Percentiles rank a stretch among this genome's conserved stretches.
phyloP scores from a whole-genome alignment of 2,113 vertebrate species.

The Colaptes auratus region DNA sequence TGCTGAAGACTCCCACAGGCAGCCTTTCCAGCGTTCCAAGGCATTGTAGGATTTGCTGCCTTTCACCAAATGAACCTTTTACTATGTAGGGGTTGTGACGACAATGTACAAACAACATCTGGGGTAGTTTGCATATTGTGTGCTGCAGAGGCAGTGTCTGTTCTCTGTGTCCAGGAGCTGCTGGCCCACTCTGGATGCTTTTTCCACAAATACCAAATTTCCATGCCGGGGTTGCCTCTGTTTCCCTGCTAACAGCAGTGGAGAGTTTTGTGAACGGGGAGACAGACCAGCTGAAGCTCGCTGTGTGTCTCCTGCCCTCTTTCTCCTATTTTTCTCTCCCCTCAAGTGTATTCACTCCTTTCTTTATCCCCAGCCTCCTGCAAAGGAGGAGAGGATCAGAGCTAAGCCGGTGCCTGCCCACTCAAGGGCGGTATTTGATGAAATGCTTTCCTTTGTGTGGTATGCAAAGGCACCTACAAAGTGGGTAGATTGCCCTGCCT shows the following conservation, averaged over 20 bases:
- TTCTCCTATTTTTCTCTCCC: background rate
- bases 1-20: background rate
- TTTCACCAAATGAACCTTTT: background rate
- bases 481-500: background rate
- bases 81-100: background rate
- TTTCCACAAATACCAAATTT: background rate
- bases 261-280: rapidly evolving
- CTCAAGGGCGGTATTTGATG: background rate
- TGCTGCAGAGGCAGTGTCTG: background rate
- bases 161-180: background rate
- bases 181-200: background rate
- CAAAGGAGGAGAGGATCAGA: background rate
- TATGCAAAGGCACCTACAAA: background rate
- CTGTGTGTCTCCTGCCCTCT: background rate
- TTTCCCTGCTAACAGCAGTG: background rate
- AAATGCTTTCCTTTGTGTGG: background rate
- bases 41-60: background rate
- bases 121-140: background rate
- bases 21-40: background rate
- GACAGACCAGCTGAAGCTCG: background rate
- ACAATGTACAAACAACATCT: background rate
- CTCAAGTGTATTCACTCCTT: background rate
- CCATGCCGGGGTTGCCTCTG: rapidly evolving
- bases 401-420: background rate
- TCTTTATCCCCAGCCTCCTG: background rate